Evolutionary conservation across 1,140 invertebrate genomes (phyloP).

Genomic region (Drosophila truncata): DNA sequence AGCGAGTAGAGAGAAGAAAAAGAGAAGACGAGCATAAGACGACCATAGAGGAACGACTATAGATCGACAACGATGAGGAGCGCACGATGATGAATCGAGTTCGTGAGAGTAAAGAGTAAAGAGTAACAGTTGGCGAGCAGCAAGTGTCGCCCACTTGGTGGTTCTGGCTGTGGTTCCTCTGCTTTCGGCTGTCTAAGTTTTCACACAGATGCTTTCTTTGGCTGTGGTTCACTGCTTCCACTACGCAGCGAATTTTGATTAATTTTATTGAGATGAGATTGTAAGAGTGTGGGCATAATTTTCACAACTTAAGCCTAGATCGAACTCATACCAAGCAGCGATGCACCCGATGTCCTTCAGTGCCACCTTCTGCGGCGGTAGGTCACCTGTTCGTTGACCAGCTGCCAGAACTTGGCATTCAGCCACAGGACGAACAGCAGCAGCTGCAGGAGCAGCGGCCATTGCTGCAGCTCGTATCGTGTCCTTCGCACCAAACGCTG

Average conservation of each 20-base stretch:
- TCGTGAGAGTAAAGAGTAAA: constrained; percentile 35
- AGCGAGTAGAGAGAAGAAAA: constrained; percentile 49
- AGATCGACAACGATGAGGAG: constrained; percentile 48
- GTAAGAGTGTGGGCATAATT: constrained; percentile 61
- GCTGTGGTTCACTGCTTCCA: constrained; percentile 54
- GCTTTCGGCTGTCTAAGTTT: constrained; percentile 23
- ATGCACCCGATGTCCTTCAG: constrained; percentile 34
- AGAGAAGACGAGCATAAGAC: constrained; percentile 56
- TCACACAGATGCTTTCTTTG: constrained; percentile 36
- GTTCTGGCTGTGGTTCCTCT: constrained; percentile 35
- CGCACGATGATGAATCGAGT: constrained; percentile 53
- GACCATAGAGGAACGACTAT: constrained; percentile 53
- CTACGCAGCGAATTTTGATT: constrained; percentile 67
- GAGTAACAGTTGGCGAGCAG: neutral
- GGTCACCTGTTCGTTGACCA: constrained; percentile 66
- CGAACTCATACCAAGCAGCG: constrained; percentile 54
- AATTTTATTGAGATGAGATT: constrained; percentile 70
- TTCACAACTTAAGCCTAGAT: constrained; percentile 71
- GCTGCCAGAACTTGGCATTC: constrained; percentile 77
- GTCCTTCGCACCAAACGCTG: constrained; percentile 72
- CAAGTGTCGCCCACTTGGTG: constrained; percentile 32
- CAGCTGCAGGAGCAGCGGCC: constrained; percentile 77
- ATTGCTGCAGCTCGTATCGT: constrained; percentile 71
- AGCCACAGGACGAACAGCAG: constrained; percentile 74
- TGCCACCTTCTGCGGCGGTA: constrained; percentile 62